A percentile compares a stretch with the other conserved stretches of the same genome.
phyloP scores from a whole-genome alignment of 2,888 invertebrate species.

The Callyntrura sp. region DNA sequence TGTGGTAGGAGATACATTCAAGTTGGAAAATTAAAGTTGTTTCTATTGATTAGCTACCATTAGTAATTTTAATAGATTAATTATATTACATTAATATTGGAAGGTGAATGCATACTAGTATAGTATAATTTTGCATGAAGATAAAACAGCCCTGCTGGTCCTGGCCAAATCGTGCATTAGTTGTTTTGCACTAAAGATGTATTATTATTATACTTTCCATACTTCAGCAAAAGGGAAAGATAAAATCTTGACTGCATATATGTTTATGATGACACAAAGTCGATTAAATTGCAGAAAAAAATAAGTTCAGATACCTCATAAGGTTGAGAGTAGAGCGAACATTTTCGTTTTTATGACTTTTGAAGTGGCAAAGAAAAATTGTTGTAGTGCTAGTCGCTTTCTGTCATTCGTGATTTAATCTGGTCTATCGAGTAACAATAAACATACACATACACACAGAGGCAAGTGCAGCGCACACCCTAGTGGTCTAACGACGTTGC shows the following conservation, averaged over 20 bases:
- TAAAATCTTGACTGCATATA: slow-evolving; percentile 22
- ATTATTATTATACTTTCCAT: not conserved
- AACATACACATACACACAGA: not conserved
- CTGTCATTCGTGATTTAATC: not conserved
- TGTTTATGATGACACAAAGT: slow-evolving; percentile 8
- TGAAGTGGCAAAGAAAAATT: not conserved
- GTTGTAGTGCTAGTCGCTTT: not conserved
- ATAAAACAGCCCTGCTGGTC: too few relatives aligned
- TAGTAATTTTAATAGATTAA: too few relatives aligned
- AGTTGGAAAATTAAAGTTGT: too few relatives aligned
- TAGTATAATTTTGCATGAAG: too few relatives aligned
- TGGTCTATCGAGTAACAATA: too few relatives aligned
- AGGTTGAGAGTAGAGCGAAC: not conserved
- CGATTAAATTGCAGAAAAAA: too few relatives aligned
- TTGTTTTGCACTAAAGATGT: too few relatives aligned
- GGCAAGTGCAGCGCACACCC: not conserved
- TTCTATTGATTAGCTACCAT: too few relatives aligned
- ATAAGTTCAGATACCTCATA: not conserved
- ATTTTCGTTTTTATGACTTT: slow-evolving; percentile 8
- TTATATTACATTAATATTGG: too few relatives aligned
- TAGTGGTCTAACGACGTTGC: not conserved
- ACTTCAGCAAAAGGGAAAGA: not conserved
- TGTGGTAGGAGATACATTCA: too few relatives aligned
- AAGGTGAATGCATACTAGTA: too few relatives aligned
- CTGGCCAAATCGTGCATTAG: too few relatives aligned